Evolutionary conservation across 2,888 invertebrate genomes (phyloP).

Genomic region (Epirrhoe tristata): DNA sequence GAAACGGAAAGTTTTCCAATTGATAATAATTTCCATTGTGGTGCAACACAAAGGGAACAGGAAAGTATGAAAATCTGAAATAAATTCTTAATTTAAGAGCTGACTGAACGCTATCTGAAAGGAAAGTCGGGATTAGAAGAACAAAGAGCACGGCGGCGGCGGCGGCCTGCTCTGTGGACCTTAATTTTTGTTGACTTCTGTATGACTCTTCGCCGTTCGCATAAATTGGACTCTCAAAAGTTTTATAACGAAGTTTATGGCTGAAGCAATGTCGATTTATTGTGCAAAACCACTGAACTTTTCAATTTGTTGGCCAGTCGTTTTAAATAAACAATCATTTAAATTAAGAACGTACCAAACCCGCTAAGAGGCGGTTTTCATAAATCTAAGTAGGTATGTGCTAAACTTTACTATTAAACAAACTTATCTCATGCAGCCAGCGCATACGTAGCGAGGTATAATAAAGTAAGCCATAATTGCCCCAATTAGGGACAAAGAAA

Average conservation of each 20-base stretch:
- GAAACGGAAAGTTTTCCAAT: slow-evolving; percentile 80
- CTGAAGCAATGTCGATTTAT: slow-evolving; percentile 42
- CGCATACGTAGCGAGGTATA: slow-evolving; percentile 14
- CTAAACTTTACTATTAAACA: neutral
- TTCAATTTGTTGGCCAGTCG: slow-evolving; percentile 23
- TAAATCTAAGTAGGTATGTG: slow-evolving; percentile 18
- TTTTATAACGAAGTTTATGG: slow-evolving; percentile 54
- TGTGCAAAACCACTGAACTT: slow-evolving; percentile 35
- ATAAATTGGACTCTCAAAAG: slow-evolving; percentile 58
- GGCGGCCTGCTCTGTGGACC: slow-evolving; percentile 60
- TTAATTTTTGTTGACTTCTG: slow-evolving; percentile 72
- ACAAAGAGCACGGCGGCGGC: slow-evolving; percentile 70
- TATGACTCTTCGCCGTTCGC: slow-evolving; percentile 66
- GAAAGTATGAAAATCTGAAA: slow-evolving; percentile 81
- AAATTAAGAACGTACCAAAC: slow-evolving; percentile 2
- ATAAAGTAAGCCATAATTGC: slow-evolving; percentile 30
- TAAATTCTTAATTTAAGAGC: slow-evolving; percentile 83
- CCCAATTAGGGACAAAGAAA: slow-evolving; percentile 35
- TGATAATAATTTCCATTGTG: slow-evolving; percentile 83
- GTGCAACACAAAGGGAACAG: slow-evolving; percentile 79
- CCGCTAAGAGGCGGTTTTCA: neutral
- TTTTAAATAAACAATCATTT: slow-evolving; percentile 3
- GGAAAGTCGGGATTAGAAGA: slow-evolving; percentile 79
- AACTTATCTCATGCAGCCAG: slow-evolving; percentile 24
- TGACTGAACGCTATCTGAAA: slow-evolving; percentile 80